Evolutionary conservation across 1,140 invertebrate species (phyloP).

Genomic region (Hycleus cichorii): DNA sequence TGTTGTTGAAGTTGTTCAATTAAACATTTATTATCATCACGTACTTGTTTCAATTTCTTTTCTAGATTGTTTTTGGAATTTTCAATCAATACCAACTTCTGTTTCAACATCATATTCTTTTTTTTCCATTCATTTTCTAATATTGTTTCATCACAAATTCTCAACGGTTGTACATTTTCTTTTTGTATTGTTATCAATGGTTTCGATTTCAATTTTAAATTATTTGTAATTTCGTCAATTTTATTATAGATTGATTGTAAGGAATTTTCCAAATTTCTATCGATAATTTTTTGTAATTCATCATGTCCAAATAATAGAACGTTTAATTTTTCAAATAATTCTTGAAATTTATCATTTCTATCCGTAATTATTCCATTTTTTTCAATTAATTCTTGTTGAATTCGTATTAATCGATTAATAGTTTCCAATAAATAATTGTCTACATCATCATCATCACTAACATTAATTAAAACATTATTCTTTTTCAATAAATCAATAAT

Average conservation of each 20-base stretch:
- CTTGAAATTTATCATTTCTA: neutral
- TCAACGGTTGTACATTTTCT: neutral
- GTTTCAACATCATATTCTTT: constrained; percentile 25
- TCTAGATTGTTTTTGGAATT: constrained; percentile 31
- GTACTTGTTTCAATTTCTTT: constrained; percentile 26
- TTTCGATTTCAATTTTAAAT: neutral
- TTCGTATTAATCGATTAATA: neutral
- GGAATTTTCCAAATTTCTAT: constrained; percentile 19
- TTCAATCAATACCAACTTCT: constrained; percentile 25
- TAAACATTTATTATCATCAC: constrained; percentile 28
- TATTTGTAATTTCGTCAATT: neutral
- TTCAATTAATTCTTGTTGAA: constrained; percentile 1
- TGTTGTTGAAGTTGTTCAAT: neutral
- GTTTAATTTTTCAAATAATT: too few species aligned
- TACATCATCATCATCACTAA: neutral
- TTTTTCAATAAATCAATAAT: neutral
- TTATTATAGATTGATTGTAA: constrained; percentile 1
- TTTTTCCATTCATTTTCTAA: constrained; percentile 28
- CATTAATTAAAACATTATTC: neutral
- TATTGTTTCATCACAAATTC: neutral
- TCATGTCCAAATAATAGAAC: neutral
- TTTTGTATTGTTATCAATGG: neutral
- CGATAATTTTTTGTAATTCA: constrained; percentile 22
- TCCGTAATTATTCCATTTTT: constrained; percentile 1
- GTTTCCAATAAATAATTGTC: neutral